Percentiles rank a stretch among this genome's conserved stretches.
phyloP scores from a whole-genome alignment of 2,888 invertebrate species.

The Agrilus biguttatus region DNA sequence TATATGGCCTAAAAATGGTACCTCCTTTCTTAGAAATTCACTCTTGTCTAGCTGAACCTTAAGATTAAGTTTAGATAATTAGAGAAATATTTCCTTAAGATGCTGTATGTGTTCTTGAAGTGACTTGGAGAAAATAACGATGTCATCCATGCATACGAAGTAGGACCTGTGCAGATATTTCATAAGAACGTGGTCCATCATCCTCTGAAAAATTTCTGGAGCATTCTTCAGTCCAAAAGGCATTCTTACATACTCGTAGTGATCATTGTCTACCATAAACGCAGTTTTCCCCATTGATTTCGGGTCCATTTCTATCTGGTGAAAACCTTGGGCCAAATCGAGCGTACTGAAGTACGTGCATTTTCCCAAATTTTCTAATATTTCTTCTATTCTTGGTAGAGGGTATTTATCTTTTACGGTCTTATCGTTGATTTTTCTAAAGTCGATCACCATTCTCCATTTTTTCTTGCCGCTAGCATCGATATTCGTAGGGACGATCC shows the following conservation, averaged over 20 bases:
- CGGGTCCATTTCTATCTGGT: constrained; percentile 16
- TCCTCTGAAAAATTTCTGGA: constrained; percentile 15
- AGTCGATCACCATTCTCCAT: constrained; percentile 11
- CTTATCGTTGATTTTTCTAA: constrained; percentile 8
- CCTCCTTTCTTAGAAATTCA: background rate
- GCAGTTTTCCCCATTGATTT: constrained; percentile 14
- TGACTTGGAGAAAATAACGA: constrained; percentile 10
- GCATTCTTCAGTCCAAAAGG: constrained; percentile 15
- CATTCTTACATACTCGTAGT: constrained; percentile 15
- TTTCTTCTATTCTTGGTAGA: constrained; percentile 14
- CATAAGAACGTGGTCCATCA: constrained; percentile 12
- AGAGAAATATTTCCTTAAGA: constrained; percentile 9
- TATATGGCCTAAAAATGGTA: constrained; percentile 3
- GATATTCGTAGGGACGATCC: constrained; percentile 9
- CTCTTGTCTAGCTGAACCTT: constrained; percentile 9
- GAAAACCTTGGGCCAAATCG: constrained; percentile 15
- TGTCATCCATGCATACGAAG: constrained; percentile 12
- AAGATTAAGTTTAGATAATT: constrained; percentile 6
- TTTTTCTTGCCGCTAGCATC: constrained; percentile 9
- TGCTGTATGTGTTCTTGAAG: constrained; percentile 9
- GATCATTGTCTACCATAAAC: constrained; percentile 12
- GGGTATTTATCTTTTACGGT: constrained; percentile 10
- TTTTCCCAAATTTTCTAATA: constrained; percentile 14
- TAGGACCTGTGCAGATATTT: constrained; percentile 7
- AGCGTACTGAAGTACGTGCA: constrained; percentile 14